A percentile compares a stretch with the other conserved stretches of the same genome.
Conservation (phyloP, 2,113 vertebrate genomes). For the Pampusana beccarii region DNA sequence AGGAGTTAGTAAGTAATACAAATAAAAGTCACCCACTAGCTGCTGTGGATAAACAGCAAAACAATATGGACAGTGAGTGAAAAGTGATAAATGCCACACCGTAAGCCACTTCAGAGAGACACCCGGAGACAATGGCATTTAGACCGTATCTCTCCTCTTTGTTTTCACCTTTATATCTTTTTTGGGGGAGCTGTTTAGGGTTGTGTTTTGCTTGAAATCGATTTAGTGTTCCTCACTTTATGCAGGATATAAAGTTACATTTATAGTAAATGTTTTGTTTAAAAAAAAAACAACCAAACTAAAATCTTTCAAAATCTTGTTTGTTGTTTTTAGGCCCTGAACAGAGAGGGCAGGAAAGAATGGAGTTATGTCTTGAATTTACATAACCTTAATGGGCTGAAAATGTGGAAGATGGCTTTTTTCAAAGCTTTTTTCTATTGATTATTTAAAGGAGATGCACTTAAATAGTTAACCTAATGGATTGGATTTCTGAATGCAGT, state of each 20-base stretch:
- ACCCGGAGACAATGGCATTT: neutral
- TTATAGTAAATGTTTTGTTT: neutral
- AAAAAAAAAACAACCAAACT: too few relatives aligned
- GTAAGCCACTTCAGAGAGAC: neutral
- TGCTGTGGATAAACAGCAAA: neutral
- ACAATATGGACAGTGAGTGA: neutral
- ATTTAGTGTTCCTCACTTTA: neutral
- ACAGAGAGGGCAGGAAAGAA: neutral
- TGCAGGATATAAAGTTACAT: neutral
- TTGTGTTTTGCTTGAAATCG: neutral
- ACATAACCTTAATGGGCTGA: neutral
- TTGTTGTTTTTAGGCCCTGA: neutral
- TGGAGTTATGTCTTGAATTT: neutral
- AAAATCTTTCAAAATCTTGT: neutral
- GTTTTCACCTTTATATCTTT: neutral
- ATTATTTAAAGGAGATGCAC: neutral
- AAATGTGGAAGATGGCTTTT: neutral
- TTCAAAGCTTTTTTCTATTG: neutral
- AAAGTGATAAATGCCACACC: neutral
- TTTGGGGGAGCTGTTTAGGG: neutral
- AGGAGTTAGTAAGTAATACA: neutral
- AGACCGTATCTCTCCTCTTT: neutral
- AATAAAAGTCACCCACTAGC: neutral
- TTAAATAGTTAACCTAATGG: neutral
- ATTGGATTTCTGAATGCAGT: neutral